Evolutionary conservation across 2,113 vertebrate species (phyloP).

Genomic region (Perognathus longimembris): DNA sequence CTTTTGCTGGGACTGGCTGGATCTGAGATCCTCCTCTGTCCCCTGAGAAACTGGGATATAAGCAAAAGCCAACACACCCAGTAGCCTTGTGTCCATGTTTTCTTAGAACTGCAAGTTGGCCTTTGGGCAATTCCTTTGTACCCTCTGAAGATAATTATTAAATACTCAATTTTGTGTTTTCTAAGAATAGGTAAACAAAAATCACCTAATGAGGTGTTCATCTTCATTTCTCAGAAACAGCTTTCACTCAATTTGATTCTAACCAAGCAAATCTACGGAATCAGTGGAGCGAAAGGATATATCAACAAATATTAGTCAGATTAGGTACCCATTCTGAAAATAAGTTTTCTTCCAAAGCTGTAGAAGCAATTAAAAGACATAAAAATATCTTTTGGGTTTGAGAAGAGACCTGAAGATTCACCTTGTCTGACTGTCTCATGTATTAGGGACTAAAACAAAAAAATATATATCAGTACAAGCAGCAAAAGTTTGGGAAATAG

Average conservation of each 20-base stretch:
- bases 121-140: conserved; percentile 45
- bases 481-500: background rate
- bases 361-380: background rate
- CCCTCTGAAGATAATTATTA: conserved; percentile 72
- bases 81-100: conserved; percentile 12
- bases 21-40: too few species aligned
- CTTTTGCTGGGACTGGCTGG: too few species aligned
- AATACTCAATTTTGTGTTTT: conserved; percentile 68
- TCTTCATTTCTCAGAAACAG: conserved; percentile 71
- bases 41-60: too few species aligned
- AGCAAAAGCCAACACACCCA: too few species aligned
- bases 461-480: background rate
- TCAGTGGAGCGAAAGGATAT: background rate
- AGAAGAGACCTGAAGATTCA: background rate
- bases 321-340: conserved; percentile 3
- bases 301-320: conserved; percentile 10
- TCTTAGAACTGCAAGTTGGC: conserved; percentile 81
- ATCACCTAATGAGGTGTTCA: conserved; percentile 70
- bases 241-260: background rate
- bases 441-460: background rate
- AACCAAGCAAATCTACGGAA: conserved; percentile 52
- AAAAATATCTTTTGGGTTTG: background rate
- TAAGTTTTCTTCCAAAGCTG: background rate
- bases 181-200: conserved; percentile 76
- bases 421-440: background rate